Evolutionary conservation across 2,113 vertebrate species (phyloP), one percentile per base, ranked within the genome.

Genomic region (Euleptes europaea): DNA sequence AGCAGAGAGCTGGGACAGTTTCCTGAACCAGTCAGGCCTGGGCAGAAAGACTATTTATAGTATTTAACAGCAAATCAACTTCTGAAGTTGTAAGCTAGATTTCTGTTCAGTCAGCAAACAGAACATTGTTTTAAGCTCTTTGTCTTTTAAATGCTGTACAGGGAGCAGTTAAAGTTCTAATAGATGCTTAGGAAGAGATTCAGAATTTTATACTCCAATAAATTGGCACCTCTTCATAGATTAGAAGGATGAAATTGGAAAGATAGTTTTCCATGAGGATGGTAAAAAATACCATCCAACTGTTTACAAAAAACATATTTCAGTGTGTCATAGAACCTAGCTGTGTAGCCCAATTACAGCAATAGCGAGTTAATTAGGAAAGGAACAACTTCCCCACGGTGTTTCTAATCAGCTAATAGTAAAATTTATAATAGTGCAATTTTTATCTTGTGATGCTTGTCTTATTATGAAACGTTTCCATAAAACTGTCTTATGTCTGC

Each of bases 81-180:
- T 95, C 87, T 92, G 84, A 92, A 90, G 75, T 82, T 92, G 83
- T 88, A 92, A 91, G 84, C 78, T 91, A 92, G 89, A 91, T 93
- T 94, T 94, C 93, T 95, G 80, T 92, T 70, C 51, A 95, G 91
- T 95, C 95, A 97, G 92, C 93, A 94, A 94, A 74, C 88, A 88
- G 84, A 95, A 94, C 93, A 93, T 90, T 94, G 87, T 92, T 95
- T 96, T 94, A 82, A 78, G 86, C 93, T 94, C 85, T 93, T 92
- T 94, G 86, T 93, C 84, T 95, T 94, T 92, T 95, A 93, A 95
- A 92, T 95, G 89, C 82, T 93, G 70, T 86, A 95, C 51, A 85
- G 90, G 90, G 91, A 92, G 81, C 92, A 94, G 84, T 0, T 0
- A 90, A 70, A 72, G 85, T 88, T 88, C 79, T 95, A 94, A 94